Evolutionary conservation across 2,888 invertebrate species (phyloP).

Genomic region (Aporophyla lueneburgensis): DNA sequence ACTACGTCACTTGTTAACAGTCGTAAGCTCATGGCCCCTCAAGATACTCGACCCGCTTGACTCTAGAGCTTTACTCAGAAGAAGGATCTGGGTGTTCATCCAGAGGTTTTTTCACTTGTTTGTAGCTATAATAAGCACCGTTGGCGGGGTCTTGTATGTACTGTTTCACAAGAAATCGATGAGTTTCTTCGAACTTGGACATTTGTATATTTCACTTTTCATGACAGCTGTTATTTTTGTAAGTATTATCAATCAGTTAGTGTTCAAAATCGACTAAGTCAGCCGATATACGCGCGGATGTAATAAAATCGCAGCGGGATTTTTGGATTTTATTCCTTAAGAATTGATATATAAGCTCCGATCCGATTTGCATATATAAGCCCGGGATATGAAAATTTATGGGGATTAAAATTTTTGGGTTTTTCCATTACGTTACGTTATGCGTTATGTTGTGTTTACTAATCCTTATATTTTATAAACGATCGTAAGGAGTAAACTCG

Average conservation of each 20-base stretch:
- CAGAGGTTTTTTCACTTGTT: constrained; percentile 15
- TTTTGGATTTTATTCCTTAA: too few relatives aligned
- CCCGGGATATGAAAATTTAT: too few relatives aligned
- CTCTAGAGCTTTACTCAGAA: neutral
- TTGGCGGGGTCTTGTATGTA: neutral
- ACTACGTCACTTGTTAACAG: constrained; percentile 28
- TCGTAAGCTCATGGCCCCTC: constrained; percentile 31
- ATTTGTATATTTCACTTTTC: constrained; percentile 30
- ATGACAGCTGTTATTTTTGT: constrained; percentile 13
- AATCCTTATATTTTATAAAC: too few relatives aligned
- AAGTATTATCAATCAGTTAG: constrained; percentile 13
- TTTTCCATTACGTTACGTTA: too few relatives aligned
- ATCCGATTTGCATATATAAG: too few relatives aligned
- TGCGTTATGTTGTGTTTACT: too few relatives aligned
- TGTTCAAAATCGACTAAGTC: too few relatives aligned
- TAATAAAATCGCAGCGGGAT: too few relatives aligned
- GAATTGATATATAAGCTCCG: too few relatives aligned
- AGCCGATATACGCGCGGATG: too few relatives aligned
- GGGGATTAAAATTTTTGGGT: too few relatives aligned
- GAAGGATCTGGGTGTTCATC: constrained; percentile 23
- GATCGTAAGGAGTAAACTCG: too few relatives aligned
- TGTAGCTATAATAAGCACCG: accelerated
- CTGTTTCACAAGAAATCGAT: constrained; percentile 1
- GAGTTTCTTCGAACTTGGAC: constrained; percentile 41
- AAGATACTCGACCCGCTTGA: constrained; percentile 10